These are phyloP conservation scores for Temnothorax rugatulus DNA, from an alignment of 2,888 invertebrate genomes.

Conservation along the genomic window DNA sequence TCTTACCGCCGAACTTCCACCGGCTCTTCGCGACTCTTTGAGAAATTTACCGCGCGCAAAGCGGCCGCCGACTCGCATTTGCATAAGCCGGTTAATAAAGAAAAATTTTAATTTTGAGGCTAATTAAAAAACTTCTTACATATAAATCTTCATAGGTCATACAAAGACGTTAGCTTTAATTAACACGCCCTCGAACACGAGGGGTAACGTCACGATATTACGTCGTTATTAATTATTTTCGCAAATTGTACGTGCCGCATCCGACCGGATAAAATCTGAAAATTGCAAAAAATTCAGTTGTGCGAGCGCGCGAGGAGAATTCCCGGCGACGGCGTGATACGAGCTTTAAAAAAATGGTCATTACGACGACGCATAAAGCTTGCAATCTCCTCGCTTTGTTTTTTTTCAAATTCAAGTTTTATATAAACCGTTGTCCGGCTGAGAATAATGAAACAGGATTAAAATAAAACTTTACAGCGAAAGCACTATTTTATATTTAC, in stretches of 20 bases:
- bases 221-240: constrained; percentile 35
- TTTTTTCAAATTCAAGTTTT: constrained; percentile 1
- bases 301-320: background rate
- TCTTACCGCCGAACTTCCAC: constrained; percentile 48
- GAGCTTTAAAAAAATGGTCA: constrained; percentile 11
- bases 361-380: constrained; percentile 33
- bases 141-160: constrained; percentile 31
- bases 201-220: constrained; percentile 7
- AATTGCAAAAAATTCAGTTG: constrained; percentile 13
- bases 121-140: constrained; percentile 67
- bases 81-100: constrained; percentile 67
- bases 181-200: constrained; percentile 23
- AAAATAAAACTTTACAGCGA: constrained; percentile 22
- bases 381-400: background rate
- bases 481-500: constrained; percentile 17
- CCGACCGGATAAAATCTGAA: background rate
- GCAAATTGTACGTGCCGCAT: background rate
- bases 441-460: background rate
- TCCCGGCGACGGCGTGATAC: background rate
- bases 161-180: constrained; percentile 45
- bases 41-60: constrained; percentile 36
- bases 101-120: constrained; percentile 58
- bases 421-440: background rate
- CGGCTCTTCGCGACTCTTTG: constrained; percentile 27
- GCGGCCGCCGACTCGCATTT: constrained; percentile 52